Evolutionary conservation across 2,888 invertebrate genomes (phyloP), one percentile per base, ranked within the genome.

Genomic region (Rhopalosiphum nymphaeae): DNA sequence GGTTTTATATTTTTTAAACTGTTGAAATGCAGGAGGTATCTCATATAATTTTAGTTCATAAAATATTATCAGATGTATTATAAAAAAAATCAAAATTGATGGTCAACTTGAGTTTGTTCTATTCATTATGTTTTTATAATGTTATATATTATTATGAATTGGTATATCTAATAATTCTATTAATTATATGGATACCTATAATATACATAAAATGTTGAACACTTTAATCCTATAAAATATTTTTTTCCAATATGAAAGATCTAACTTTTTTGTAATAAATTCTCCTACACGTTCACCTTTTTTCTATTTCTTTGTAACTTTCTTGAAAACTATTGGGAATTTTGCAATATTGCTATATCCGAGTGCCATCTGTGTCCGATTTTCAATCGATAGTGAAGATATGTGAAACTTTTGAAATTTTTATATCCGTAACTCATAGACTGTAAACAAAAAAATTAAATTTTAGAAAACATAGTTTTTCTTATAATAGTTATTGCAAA

Each of bases 301-400:
- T 53, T 53, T 29, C 29, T 49, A 36, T 88, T 49, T 57, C 57
- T 53, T 88, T 57, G 13, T 29, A 44, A 57, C 57, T 44, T 42
- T 56, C 56, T 89, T 16, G 13, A 42, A 57, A 89, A 61, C 56
- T 57, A 49, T 91, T 46, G 49, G 46, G 29, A 91, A 91, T 78
- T 78, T 91, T 21, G 11, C n/a, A 78, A 78, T 78, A 13, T 78
- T 49, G 49, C 78, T 36, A 91, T 49, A 91, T 11, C n/a, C 36
- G 13, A 49, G 25, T 36, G 11, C 49, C n/a, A 85, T 85, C 56
- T 91, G 91, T n/a, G 84, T 44, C 16, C n/a, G 16, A 56, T 56
- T 91, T 56, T 29, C 25, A 84, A 91, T 49, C 44, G 16, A 85
- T 53, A 84, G 13, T 56, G 26, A 9, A 36, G 5, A 26, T 78